Percentiles rank a stretch among this genome's conserved stretches.
Evolutionary conservation across 2,113 vertebrate genomes (phyloP).

Genomic region (Ibidorhyncha struthersii): DNA sequence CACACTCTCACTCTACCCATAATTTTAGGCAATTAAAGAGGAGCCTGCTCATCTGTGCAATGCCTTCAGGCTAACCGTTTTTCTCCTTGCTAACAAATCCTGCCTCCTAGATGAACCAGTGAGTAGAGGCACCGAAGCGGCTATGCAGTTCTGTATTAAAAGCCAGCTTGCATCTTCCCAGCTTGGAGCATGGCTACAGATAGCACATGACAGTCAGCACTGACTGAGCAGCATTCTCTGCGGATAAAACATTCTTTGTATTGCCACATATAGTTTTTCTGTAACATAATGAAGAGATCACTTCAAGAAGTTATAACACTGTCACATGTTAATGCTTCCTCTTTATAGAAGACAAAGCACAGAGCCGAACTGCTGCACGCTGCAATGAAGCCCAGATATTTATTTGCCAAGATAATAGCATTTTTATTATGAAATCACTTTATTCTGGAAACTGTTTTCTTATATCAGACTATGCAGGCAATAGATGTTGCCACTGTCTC

Average conservation of each 20-base stretch:
- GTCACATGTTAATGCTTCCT: conserved; percentile 28
- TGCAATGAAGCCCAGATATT: neutral
- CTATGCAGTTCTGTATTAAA: neutral
- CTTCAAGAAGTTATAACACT: conserved; percentile 10
- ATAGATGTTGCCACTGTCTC: neutral
- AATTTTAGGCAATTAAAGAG: neutral
- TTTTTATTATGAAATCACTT: neutral
- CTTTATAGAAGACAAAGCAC: conserved; percentile 17
- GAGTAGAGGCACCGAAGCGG: neutral
- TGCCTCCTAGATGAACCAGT: neutral
- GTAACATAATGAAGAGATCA: conserved; percentile 31
- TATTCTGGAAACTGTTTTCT: neutral
- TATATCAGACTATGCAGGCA: neutral
- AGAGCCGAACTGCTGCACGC: neutral
- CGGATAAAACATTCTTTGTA: conserved; percentile 32
- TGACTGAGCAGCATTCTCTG: neutral
- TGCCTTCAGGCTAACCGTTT: neutral
- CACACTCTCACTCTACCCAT: neutral
- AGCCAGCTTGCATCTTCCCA: neutral
- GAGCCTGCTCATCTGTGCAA: neutral
- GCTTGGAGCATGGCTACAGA: neutral
- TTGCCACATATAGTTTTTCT: neutral
- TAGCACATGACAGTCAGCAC: conserved; percentile 60
- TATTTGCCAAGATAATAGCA: neutral
- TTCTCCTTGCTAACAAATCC: neutral